Conservation (phyloP, 2,113 vertebrate species). For the Synodontis membranacea region DNA sequence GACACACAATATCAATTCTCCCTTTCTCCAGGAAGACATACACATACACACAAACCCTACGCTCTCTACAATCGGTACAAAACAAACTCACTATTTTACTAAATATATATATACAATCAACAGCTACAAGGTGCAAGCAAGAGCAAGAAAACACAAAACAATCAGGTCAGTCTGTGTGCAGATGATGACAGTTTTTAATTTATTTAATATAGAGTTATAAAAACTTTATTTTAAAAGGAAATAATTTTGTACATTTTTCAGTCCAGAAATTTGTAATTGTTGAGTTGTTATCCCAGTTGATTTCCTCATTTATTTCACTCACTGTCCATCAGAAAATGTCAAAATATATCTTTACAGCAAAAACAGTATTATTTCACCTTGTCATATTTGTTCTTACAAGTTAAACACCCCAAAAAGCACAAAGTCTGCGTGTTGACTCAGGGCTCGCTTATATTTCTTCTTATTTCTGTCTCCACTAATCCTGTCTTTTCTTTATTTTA, state of each 20-base stretch:
- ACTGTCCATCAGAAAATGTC: not conserved
- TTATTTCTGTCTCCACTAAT: not conserved
- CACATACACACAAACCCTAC: too few relatives aligned
- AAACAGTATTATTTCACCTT: not conserved
- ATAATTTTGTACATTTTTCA: not conserved
- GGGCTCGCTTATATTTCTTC: not conserved
- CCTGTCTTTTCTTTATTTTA: slow-evolving; percentile 1
- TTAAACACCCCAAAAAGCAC: not conserved
- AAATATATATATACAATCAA: not conserved
- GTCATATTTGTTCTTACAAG: not conserved
- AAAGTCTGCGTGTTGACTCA: not conserved
- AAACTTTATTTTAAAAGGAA: too few relatives aligned
- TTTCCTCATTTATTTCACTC: not conserved
- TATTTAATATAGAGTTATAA: not conserved
- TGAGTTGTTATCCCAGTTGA: not conserved
- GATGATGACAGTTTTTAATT: not conserved
- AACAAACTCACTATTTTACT: not conserved
- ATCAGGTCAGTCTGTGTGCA: not conserved
- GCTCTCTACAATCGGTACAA: not conserved
- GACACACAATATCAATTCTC: too few relatives aligned
- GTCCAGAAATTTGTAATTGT: not conserved
- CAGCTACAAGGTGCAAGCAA: not conserved
- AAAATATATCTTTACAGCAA: not conserved
- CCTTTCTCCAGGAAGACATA: too few relatives aligned
- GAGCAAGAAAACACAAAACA: not conserved